phyloP scores from a whole-genome alignment of 2,113 vertebrate genomes.

The Pangasianodon gigas region DNA sequence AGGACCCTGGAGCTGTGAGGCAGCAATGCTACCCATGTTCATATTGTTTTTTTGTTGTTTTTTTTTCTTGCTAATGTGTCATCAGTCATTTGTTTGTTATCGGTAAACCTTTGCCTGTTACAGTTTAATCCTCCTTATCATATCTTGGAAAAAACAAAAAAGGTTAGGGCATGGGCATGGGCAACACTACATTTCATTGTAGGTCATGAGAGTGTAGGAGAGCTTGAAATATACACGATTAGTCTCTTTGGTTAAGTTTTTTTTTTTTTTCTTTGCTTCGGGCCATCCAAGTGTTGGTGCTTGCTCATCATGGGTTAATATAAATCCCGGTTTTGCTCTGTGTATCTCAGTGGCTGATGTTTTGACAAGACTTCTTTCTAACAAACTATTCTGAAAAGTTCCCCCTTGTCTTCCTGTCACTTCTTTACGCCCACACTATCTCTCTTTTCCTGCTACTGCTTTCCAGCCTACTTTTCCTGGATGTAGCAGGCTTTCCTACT shows the following conservation, averaged over 20 bases:
- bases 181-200: neutral
- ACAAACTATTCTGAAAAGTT: conserved; percentile 14
- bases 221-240: neutral
- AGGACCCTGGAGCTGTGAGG: neutral
- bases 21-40: no score
- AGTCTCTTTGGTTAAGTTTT: neutral
- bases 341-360: neutral
- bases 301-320: neutral
- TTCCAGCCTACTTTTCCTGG: neutral
- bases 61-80: neutral
- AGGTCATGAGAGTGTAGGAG: neutral
- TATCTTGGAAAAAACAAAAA: neutral
- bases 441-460: neutral
- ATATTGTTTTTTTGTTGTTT: no score
- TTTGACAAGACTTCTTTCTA: conserved; percentile 9
- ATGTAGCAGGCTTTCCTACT: neutral
- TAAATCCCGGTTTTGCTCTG: neutral
- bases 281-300: neutral
- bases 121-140: neutral
- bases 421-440: neutral
- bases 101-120: neutral
- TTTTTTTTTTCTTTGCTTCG: neutral
- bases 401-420: neutral
- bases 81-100: neutral
- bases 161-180: no score